Evolutionary conservation across 2,797 vertebrate genomes (phyloP).

Genomic region (Manis crassicaudata): DNA sequence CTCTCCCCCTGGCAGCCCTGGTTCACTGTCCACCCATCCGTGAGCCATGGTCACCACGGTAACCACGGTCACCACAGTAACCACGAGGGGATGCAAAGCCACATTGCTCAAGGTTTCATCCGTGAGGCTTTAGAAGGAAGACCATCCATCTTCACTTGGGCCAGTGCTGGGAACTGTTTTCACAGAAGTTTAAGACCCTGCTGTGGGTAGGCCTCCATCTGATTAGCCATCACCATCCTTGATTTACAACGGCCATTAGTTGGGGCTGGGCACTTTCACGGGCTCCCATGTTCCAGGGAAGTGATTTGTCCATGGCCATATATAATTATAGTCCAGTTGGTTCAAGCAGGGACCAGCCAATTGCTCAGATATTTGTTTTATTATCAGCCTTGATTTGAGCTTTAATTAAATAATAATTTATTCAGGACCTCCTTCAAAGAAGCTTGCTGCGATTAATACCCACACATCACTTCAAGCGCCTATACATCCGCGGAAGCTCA

Average conservation of each 20-base stretch:
- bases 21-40: not conserved
- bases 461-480: slow-evolving; percentile 60
- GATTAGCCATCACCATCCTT: slow-evolving; percentile 62
- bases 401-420: slow-evolving; percentile 79
- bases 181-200: not conserved
- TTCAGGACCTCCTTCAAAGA: slow-evolving; percentile 51
- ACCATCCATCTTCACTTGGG: not conserved
- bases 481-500: slow-evolving; percentile 48
- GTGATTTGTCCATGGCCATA: slow-evolving; percentile 47
- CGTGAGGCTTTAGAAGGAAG: not conserved
- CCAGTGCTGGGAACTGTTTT: not conserved
- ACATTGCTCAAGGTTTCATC: not conserved
- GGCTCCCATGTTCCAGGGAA: slow-evolving; percentile 25
- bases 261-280: slow-evolving; percentile 48
- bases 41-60: not conserved
- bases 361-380: slow-evolving; percentile 50
- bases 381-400: slow-evolving; percentile 66
- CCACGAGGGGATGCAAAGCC: not conserved
- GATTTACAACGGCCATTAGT: slow-evolving; percentile 60
- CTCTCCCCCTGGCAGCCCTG: fast-evolving
- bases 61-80: not conserved
- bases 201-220: not conserved
- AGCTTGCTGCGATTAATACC: not conserved
- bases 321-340: slow-evolving; percentile 59
- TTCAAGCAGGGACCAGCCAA: slow-evolving; percentile 32